Base-by-base conservation (phyloP, 2,797 vertebrate species). In the Hephaestus fuliginosus region DNA sequence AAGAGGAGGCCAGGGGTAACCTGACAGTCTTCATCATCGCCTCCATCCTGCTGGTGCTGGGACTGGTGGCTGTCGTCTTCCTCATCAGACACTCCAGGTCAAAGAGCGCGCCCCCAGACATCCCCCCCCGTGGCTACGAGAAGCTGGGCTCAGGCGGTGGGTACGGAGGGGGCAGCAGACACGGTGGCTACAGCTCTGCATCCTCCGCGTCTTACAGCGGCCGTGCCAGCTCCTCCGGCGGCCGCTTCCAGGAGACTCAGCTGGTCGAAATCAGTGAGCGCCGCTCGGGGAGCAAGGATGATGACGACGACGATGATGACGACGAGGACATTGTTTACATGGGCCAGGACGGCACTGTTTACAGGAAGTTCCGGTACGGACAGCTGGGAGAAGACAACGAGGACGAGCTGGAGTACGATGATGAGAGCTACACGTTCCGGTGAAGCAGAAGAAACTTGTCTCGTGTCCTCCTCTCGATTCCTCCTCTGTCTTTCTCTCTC, bases 261-360 rank as follows among this genome's bases (percentile, higher is more conserved):
- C 85, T 97, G 79, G 96, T 96, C 13, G 97, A 99, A 85, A 94
- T 97, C 12, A 81, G 88, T 2, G 95, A 96, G 12, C 88, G 81
- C 18, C 94, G 94, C 70, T 82, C 74, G 71, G 25, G 89, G 36
- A 71, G 46, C 7, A 91, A 78, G 39, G 89, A 85, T 0, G 88
- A 91, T 0, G 92, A 95, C 0, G 93, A 94, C 0, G 94, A 93
- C 0, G 94, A 95, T 0, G 95, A 96, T 0, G 97, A 98, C 0
- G 97, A 98, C 0, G 98, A 98, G 66, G 97, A 98, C 86, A 98
- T 98, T 2, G 97, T 99, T 44, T 99, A 99, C 90, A 99, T 99
- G 98, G 96, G 98, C 48, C 95, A 96, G 86, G 98, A 99, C 39
- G 98, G 97, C 70, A 99, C 97, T 0, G 94, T 99, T 76, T 99